phyloP scores from a whole-genome alignment of 2,888 invertebrate species.

The Galerucella nymphaeae region DNA sequence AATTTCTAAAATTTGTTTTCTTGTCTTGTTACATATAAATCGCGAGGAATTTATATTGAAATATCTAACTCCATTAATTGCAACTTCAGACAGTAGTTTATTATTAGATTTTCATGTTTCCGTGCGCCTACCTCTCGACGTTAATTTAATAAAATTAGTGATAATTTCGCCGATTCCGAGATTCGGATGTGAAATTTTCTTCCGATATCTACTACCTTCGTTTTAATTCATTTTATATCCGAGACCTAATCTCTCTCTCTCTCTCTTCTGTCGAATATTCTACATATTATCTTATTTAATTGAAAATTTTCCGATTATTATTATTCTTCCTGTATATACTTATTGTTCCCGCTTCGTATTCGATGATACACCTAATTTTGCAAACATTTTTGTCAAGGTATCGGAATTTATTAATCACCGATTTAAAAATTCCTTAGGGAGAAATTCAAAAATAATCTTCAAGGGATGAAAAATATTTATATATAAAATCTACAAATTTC shows the following conservation, averaged over 20 bases:
- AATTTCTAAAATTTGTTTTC: not conserved
- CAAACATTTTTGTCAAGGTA: conserved; percentile 9
- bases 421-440: conserved; percentile 16
- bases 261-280: conserved; percentile 27
- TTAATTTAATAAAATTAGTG: conserved; percentile 55
- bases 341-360: not conserved
- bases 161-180: conserved; percentile 50
- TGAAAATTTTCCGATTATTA: conserved; percentile 19
- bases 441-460: not conserved
- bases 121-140: conserved; percentile 36
- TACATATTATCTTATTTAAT: conserved; percentile 35
- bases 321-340: conserved; percentile 5
- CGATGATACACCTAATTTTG: not conserved
- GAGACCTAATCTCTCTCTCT: not conserved
- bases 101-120: conserved; percentile 60
- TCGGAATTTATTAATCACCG: conserved; percentile 4
- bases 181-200: conserved; percentile 54
- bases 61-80: conserved; percentile 62
- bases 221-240: conserved; percentile 39
- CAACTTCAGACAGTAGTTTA: conserved; percentile 62
- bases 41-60: conserved; percentile 63
- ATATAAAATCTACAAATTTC: too few species aligned
- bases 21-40: conserved; percentile 46
- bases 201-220: conserved; percentile 43
- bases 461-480: not conserved